Evolutionary conservation across 2,797 vertebrate genomes (phyloP).

Genomic region (Acanthopagrus latus): DNA sequence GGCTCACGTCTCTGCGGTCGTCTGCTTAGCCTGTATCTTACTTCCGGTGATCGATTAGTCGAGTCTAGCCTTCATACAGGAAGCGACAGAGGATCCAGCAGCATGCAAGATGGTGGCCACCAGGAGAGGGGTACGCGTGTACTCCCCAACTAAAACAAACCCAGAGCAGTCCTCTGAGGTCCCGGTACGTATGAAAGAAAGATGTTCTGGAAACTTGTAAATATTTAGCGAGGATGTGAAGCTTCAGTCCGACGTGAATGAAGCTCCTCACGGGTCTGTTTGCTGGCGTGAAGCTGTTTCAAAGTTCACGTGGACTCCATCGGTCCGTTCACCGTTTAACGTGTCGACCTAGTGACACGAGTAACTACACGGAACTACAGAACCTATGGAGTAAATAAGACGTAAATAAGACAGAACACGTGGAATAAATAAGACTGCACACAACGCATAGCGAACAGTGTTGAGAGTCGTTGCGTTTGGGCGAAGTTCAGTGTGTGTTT

Average conservation of each 20-base stretch:
- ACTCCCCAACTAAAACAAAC: conserved; percentile 48
- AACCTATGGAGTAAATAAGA: no score
- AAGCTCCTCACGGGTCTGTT: background rate
- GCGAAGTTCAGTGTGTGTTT: background rate
- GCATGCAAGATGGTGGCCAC: conserved; percentile 87
- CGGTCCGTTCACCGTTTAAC: conserved; percentile 33
- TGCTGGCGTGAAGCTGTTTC: background rate
- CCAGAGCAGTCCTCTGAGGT: conserved; percentile 33
- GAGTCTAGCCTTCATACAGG: conserved; percentile 58
- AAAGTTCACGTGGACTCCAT: conserved; percentile 63
- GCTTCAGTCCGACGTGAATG: accelerated
- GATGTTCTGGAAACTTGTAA: accelerated
- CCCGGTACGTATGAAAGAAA: conserved; percentile 56
- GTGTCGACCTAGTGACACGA: background rate
- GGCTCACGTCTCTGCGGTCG: conserved; percentile 39
- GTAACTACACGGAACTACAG: background rate
- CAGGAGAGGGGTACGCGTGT: conserved; percentile 78
- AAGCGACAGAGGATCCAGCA: conserved; percentile 28
- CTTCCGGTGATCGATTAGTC: conserved; percentile 27
- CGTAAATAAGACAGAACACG: background rate
- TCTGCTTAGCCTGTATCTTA: conserved; percentile 15
- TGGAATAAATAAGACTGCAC: background rate
- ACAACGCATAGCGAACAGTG: no score
- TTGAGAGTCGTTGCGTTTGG: background rate
- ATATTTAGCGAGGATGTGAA: accelerated